A percentile compares a stretch with the other conserved stretches of the same genome.
phyloP scores from a whole-genome alignment of 1,140 invertebrate species.

The Drosophila pachea region DNA sequence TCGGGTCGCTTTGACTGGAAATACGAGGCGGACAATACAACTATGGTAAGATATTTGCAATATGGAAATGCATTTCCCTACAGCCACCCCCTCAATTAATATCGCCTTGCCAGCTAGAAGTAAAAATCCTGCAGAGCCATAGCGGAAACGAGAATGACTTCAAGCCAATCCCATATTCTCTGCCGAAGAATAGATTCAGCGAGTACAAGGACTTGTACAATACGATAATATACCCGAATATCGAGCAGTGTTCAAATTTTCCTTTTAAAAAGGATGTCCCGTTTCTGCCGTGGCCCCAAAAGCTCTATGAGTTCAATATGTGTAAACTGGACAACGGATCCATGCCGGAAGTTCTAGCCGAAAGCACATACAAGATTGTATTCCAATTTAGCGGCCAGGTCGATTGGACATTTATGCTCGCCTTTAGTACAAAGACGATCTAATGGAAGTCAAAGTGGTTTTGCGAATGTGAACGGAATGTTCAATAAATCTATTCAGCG shows the following conservation, averaged over 20 bases:
- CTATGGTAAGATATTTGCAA: neutral
- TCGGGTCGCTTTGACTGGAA: neutral
- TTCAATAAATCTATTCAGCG: too few species aligned
- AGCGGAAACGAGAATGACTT: constrained; percentile 1
- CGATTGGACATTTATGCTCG: neutral
- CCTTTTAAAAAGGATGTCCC: neutral
- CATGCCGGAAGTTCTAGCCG: neutral
- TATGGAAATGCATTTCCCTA: too few species aligned
- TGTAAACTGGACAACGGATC: neutral
- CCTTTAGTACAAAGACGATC: too few species aligned
- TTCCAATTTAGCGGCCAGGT: neutral
- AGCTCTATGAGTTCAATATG: neutral
- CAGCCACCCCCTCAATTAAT: too few species aligned
- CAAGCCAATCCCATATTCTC: neutral
- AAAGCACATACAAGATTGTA: neutral
- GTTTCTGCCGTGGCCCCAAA: neutral
- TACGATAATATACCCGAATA: neutral
- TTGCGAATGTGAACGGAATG: too few species aligned
- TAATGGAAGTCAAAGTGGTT: too few species aligned
- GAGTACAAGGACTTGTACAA: neutral
- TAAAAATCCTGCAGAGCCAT: neutral
- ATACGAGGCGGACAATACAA: neutral
- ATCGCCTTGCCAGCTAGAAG: neutral
- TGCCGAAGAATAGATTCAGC: neutral
- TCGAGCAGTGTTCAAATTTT: neutral